Base-by-base conservation (phyloP, 2,888 invertebrate species). In the Gari tellinella region DNA sequence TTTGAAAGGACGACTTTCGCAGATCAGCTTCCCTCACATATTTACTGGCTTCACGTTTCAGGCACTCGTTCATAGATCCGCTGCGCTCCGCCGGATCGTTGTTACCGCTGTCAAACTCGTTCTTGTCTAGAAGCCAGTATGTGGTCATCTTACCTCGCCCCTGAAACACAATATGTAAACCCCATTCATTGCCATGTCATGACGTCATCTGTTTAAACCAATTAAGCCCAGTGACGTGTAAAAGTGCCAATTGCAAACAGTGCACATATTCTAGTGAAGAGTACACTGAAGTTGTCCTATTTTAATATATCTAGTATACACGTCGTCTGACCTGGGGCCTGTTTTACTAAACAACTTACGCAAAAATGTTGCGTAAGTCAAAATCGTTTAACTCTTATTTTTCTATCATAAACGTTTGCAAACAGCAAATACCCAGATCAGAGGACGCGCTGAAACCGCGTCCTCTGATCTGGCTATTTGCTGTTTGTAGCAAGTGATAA, bases 61-160 rank as follows among this genome's bases (percentile, higher is more conserved):
- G 31, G 17, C 12, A 23, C 7, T 72, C 66, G 21, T 67, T 57
- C 19, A 37, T 37, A 14, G 67, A 63, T n/a, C 55, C 48, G n/a
- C 60, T 21, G 7, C 17, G 31, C 5, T 52, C 45, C 8, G 41
- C 31, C 5, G 67, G 58, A n/a, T 72, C 68, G 0, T 37, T 14
- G 38, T 76, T 76, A 2, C 76, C 76, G 25, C 72, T 76, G 45
- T 76, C 76, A 49, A 76, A 76, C 49, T 76, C 76, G 21, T 76
- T 72, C 57, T 72, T 76, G 65, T 76, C 76, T 26, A 76, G 40
- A 3, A 76, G 19, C 76, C 76, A 76, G 52, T 76, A 72, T 8
- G 76, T 72, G 0, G 72, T 61, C 67, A 68, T 61, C 45, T 68
- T 64, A 17, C 55, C 55, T n/a, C 40, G 23, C 15, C 40, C 55